Conservation (phyloP, 2,888 invertebrate species). For the Lasioglossum zephyrum region DNA sequence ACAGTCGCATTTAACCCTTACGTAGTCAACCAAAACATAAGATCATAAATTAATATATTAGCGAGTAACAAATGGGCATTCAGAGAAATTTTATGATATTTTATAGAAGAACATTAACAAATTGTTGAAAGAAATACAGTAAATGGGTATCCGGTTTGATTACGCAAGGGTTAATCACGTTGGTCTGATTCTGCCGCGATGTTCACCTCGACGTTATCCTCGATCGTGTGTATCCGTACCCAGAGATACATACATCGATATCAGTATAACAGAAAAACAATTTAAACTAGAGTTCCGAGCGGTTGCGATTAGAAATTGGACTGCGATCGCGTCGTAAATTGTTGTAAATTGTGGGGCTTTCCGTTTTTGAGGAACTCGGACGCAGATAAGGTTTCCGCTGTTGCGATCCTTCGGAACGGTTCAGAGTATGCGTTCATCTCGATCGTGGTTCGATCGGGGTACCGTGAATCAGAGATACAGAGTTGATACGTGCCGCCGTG, state of each 20-base stretch:
- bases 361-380: slow-evolving; percentile 6
- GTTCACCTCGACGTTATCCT: too few relatives aligned
- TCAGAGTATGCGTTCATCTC: neutral
- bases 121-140: too few relatives aligned
- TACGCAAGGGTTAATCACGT: too few relatives aligned
- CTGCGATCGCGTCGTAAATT: neutral
- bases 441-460: slow-evolving; percentile 25
- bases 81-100: too few relatives aligned
- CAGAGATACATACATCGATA: neutral
- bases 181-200: too few relatives aligned
- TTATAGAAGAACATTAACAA: too few relatives aligned
- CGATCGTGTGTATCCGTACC: too few relatives aligned
- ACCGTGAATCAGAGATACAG: slow-evolving; percentile 30
- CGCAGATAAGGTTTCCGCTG: neutral
- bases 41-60: too few relatives aligned
- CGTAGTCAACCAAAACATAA: too few relatives aligned
- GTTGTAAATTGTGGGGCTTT: neutral
- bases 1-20: too few relatives aligned
- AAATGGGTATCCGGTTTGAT: too few relatives aligned
- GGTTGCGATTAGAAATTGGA: neutral
- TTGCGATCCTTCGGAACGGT: neutral
- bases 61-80: too few relatives aligned
- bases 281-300: neutral
- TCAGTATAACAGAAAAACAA: neutral
- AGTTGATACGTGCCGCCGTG: slow-evolving; percentile 13